Evolutionary conservation across 1,140 invertebrate genomes (phyloP).

Genomic region (Nilaparvata lugens): DNA sequence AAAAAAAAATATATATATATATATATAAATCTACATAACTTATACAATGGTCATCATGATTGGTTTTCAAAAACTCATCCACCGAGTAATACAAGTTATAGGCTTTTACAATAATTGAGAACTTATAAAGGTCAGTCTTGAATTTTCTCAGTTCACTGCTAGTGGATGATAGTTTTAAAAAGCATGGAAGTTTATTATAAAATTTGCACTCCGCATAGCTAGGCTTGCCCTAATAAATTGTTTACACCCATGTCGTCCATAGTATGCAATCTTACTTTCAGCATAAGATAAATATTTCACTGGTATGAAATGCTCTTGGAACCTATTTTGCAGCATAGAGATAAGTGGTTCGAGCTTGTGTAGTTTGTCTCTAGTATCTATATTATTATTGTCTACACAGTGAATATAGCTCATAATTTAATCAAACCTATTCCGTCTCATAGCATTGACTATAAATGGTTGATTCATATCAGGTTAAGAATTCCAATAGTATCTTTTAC

Average conservation of each 20-base stretch:
- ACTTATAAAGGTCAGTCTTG: too few species aligned
- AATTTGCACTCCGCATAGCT: too few species aligned
- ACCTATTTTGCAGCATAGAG: slow-evolving; percentile 17
- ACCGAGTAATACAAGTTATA: too few species aligned
- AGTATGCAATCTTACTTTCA: slow-evolving; percentile 28
- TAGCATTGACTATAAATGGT: slow-evolving; percentile 15
- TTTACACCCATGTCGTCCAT: slow-evolving; percentile 25
- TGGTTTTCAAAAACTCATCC: too few species aligned
- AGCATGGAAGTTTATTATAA: too few species aligned
- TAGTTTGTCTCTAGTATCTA: slow-evolving; percentile 15
- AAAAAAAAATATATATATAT: too few species aligned
- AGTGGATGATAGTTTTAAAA: too few species aligned
- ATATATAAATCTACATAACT: too few species aligned
- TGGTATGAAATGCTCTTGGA: slow-evolving; percentile 23
- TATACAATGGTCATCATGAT: too few species aligned
- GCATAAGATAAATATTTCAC: slow-evolving; percentile 25
- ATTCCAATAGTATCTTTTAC: slow-evolving; percentile 22
- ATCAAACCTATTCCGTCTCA: slow-evolving; percentile 18
- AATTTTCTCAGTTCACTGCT: too few species aligned
- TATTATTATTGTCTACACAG: slow-evolving; percentile 16
- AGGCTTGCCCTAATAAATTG: slow-evolving; percentile 28
- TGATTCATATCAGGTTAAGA: slow-evolving; percentile 16
- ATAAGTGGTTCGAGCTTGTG: slow-evolving; percentile 18
- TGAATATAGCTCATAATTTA: slow-evolving; percentile 16
- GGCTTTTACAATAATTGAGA: too few species aligned